Conservation (phyloP, 2,113 vertebrate species). For the Ageneiosus marmoratus region DNA sequence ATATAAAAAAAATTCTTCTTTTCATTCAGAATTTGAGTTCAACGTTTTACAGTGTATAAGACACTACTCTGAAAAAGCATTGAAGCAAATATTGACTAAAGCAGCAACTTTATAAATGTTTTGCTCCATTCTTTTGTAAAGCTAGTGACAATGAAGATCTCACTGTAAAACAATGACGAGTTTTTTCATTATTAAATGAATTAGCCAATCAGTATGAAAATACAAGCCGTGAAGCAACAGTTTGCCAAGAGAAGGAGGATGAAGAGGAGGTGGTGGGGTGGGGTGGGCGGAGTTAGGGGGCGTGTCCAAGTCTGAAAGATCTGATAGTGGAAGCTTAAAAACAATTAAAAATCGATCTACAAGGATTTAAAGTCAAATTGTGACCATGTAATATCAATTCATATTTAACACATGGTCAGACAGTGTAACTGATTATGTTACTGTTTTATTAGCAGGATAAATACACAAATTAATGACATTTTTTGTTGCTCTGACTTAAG, state of each 20-base stretch:
- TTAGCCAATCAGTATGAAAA: too few species aligned
- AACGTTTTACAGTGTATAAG: too few species aligned
- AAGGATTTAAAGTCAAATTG: not conserved
- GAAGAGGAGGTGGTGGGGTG: too few species aligned
- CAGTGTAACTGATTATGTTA: not conserved
- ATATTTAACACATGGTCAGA: not conserved
- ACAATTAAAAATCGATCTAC: too few species aligned
- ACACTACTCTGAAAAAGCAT: too few species aligned
- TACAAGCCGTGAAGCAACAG: not conserved
- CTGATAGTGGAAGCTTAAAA: not conserved
- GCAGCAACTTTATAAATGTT: too few species aligned
- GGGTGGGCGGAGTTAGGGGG: not conserved
- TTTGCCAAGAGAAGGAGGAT: not conserved
- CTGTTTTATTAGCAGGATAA: not conserved
- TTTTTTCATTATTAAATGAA: not conserved
- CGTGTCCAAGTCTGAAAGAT: not conserved
- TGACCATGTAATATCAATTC: not conserved
- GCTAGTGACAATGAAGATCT: not conserved
- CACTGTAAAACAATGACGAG: too few species aligned
- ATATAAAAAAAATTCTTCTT: too few species aligned
- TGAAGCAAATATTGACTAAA: not conserved
- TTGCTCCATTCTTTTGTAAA: not conserved
- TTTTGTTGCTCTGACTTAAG: conserved; percentile 4
- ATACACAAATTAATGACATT: not conserved
- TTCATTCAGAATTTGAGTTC: too few species aligned